Evolutionary conservation across 2,113 vertebrate genomes (phyloP), one percentile per base, ranked within the genome.

Genomic region (Rhabdornis inornatus): DNA sequence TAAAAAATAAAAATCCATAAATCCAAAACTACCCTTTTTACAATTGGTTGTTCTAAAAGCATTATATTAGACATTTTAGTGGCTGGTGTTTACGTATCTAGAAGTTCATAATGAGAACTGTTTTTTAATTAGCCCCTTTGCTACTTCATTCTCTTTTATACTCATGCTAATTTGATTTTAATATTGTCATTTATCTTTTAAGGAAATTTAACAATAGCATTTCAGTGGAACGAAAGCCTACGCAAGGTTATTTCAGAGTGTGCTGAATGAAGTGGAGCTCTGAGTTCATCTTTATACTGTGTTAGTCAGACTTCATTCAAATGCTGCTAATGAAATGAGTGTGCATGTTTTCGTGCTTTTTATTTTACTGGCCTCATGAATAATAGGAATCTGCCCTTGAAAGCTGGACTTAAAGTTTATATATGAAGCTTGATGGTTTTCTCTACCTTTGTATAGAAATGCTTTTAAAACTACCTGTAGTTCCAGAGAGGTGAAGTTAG

Each of bases 161-260:
- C 16, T 86, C 47, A 27, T 71, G 35, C 35, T 86, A 40, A 84
- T 87, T 94, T 75, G 40, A 56, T 88, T 85, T 94, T 83, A 68
- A 56, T 88, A 49, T 57, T 72, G n/a, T 33, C 22, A n/a, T 65
- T 95, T 96, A 84, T 83, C 61, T 75, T 92, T 87, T 66, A 91
- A 53, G 71, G n/a, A 47, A 90, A 52, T 83, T 55, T 89, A 68
- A 66, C 69, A 87, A 20, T 52, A 66, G 39, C 35, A 59, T 75
- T 89, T 15, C 25, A 80, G 45, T 40, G 2, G 2, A 87, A 65
- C 6, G 3, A 40, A 86, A 94, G 52, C 52, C 42, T 47, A 1
- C 7, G 3, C 55, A 24, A 71, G 23, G 5, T 89, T 82, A 65
- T 65, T 85, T 92, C 61, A 47, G 10, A 33, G 21, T 68, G 28